phyloP scores from a whole-genome alignment of 53 echinoderm and acorn worm genomes.

The Astropecten irregularis region DNA sequence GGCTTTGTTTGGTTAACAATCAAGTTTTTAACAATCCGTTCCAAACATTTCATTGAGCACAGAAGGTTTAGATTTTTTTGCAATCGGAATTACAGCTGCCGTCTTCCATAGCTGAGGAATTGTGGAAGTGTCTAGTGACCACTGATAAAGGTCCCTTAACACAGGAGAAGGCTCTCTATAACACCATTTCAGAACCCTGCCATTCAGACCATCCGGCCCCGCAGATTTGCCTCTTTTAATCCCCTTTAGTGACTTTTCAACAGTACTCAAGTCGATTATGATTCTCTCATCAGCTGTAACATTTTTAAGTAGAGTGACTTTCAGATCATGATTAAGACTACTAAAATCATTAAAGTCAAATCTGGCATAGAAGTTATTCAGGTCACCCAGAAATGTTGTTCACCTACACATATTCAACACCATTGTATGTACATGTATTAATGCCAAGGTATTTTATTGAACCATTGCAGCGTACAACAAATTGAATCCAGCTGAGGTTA shows the following conservation, averaged over 20 bases:
- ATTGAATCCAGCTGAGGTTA: too few species aligned
- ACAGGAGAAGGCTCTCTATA: background rate
- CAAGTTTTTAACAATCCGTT: conserved; percentile 11
- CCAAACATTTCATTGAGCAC: conserved; percentile 9
- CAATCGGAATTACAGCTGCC: too few species aligned
- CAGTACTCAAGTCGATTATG: background rate
- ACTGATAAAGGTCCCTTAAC: conserved; percentile 7
- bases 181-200: conserved; percentile 41
- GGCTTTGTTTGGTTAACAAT: conserved; percentile 7
- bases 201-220: conserved; percentile 4
- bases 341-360: conserved; percentile 36
- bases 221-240: too few species aligned
- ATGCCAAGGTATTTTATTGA: too few species aligned
- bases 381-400: too few species aligned
- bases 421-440: too few species aligned
- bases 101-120: too few species aligned
- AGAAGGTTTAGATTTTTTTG: too few species aligned
- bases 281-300: background rate
- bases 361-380: conserved; percentile 22
- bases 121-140: conserved; percentile 17
- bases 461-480: too few species aligned
- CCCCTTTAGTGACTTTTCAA: background rate
- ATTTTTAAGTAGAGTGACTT: too few species aligned
- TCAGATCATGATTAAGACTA: background rate
- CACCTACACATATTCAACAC: too few species aligned